Conservation (phyloP, 2,113 vertebrate genomes). For the Microcebus jonahi region DNA sequence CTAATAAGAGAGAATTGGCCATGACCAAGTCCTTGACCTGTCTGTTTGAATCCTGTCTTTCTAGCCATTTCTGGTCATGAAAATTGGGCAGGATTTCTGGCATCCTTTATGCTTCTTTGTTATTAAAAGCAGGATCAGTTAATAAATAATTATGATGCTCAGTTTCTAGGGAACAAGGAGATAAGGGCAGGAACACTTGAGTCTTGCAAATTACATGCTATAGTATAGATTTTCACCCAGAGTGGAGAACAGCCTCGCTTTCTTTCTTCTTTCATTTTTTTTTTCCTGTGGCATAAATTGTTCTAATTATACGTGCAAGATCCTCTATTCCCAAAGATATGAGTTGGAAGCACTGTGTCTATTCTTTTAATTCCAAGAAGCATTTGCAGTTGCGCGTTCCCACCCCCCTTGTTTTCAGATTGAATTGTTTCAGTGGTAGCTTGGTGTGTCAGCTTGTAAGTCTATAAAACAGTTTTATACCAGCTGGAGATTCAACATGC, state of each 20-base stretch:
- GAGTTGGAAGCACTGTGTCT: slow-evolving; percentile 66
- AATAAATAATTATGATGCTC: slow-evolving; percentile 77
- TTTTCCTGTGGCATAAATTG: slow-evolving; percentile 66
- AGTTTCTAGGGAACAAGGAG: slow-evolving; percentile 70
- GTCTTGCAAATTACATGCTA: slow-evolving; percentile 69
- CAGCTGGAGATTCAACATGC: slow-evolving; percentile 93
- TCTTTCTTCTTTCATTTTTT: neutral
- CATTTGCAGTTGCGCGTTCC: slow-evolving; percentile 23
- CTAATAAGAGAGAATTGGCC: neutral
- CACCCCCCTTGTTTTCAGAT: slow-evolving; percentile 80
- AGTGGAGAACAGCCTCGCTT: neutral
- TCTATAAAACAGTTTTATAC: slow-evolving; percentile 91
- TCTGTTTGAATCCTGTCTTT: slow-evolving; percentile 1
- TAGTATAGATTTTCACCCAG: slow-evolving; percentile 48
- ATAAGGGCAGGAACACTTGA: slow-evolving; percentile 52
- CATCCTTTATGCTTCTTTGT: slow-evolving; percentile 46
- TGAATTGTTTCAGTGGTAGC: slow-evolving; percentile 85
- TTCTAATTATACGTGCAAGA: slow-evolving; percentile 69
- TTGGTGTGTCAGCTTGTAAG: slow-evolving; percentile 89
- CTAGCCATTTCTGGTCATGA: slow-evolving; percentile 54
- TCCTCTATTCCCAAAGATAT: slow-evolving; percentile 74
- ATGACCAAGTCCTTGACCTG: slow-evolving; percentile 2
- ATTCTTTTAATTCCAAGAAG: slow-evolving; percentile 75
- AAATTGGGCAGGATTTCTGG: slow-evolving; percentile 43
- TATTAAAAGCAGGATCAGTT: slow-evolving; percentile 77